These are phyloP conservation scores for Gymnarchus niloticus DNA, from an alignment of 2,113 vertebrate species.

Conservation along the genomic window DNA sequence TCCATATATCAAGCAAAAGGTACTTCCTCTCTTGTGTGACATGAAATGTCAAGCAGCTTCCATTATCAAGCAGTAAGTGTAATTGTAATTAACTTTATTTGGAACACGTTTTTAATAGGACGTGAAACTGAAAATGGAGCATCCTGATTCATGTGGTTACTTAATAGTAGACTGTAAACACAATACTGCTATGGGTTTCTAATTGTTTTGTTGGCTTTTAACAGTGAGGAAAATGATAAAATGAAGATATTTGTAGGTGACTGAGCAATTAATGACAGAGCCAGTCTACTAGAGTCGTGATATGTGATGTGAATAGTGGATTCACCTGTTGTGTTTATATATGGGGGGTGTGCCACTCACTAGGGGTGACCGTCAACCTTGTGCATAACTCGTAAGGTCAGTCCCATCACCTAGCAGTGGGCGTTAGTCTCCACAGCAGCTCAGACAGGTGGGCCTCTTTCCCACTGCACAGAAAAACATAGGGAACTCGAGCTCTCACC, in stretches of 20 bases:
- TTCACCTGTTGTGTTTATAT: background rate
- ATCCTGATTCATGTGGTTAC: background rate
- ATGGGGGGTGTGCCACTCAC: background rate
- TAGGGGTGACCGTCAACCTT: constrained; percentile 9
- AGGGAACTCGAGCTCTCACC: constrained; percentile 22
- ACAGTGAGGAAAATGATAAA: background rate
- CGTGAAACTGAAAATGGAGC: constrained; percentile 4
- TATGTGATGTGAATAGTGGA: background rate
- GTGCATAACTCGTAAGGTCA: constrained; percentile 7
- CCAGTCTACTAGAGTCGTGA: background rate
- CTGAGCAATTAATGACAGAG: background rate
- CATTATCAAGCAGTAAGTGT: background rate
- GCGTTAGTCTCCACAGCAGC: background rate
- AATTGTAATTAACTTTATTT: background rate
- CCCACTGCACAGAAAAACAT: background rate
- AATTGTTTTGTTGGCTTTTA: constrained; percentile 7
- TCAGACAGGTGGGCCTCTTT: background rate
- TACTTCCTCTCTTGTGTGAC: constrained; percentile 21
- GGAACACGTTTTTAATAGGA: constrained; percentile 24
- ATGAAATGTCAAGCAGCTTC: background rate
- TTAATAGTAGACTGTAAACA: background rate
- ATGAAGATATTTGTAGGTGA: background rate
- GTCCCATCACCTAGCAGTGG: background rate
- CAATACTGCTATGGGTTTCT: background rate
- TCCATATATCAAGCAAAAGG: constrained; percentile 17